Percentiles rank a stretch among this genome's conserved stretches.
Evolutionary conservation across 2,888 invertebrate species (phyloP).

Genomic region (Seira sanloemensis): DNA sequence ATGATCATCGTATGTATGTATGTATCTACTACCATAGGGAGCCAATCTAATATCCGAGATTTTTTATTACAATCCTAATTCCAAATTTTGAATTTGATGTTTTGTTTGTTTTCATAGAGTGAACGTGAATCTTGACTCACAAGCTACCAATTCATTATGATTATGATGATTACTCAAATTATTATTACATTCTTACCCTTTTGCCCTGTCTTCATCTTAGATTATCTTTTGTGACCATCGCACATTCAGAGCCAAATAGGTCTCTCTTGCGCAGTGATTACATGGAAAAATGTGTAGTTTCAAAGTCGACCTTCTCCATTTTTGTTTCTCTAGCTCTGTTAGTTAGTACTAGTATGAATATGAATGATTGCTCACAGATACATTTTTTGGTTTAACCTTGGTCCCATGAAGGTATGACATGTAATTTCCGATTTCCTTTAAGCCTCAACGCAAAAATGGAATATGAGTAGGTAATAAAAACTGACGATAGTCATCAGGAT

Average conservation of each 20-base stretch:
- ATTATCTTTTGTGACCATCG: conserved; percentile 39
- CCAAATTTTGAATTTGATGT: not conserved
- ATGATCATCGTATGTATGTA: no score
- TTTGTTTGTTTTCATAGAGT: not conserved
- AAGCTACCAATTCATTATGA: not conserved
- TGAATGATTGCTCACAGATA: no score
- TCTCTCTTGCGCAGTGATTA: no score
- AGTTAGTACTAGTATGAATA: no score
- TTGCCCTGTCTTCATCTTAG: conserved; percentile 20
- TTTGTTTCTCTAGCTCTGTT: no score
- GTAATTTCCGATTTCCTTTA: conserved; percentile 49
- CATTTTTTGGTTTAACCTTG: not conserved
- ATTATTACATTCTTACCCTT: conserved; percentile 18
- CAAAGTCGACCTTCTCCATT: not conserved
- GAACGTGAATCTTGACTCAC: no score
- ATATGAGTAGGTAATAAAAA: not conserved
- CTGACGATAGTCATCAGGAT: not conserved
- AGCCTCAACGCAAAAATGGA: no score
- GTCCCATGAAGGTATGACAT: not conserved
- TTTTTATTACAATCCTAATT: not conserved
- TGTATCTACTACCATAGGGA: no score
- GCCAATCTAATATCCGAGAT: no score
- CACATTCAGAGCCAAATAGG: not conserved
- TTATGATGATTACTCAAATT: conserved; percentile 1
- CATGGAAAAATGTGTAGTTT: no score